Percentiles rank a stretch among this genome's conserved stretches.
Conservation (phyloP, 2,113 vertebrate genomes). For the Sterrhoptilus dennistouni region DNA sequence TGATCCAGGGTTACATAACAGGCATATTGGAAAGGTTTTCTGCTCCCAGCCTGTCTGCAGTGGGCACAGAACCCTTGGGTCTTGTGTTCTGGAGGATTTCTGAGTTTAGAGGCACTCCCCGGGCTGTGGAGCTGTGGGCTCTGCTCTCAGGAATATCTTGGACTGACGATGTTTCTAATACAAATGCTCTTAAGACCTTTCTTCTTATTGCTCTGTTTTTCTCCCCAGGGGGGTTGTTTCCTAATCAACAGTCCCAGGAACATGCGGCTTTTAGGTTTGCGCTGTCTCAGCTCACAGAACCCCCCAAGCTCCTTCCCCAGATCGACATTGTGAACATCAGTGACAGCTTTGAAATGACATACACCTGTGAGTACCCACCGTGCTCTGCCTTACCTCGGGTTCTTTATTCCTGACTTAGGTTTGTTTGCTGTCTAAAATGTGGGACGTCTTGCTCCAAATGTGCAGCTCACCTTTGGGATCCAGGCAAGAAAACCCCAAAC, state of each 20-base stretch:
- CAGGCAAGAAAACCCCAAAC: not conserved
- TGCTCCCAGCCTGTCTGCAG: not conserved
- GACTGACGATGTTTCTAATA: not conserved
- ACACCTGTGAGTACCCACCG: slow-evolving; percentile 89
- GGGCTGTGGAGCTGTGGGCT: not conserved
- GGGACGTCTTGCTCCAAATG: not conserved
- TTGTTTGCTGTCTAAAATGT: not conserved
- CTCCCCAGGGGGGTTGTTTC: slow-evolving; percentile 92
- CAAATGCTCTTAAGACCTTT: not conserved
- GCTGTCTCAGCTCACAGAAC: slow-evolving; percentile 94
- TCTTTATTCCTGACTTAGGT: not conserved
- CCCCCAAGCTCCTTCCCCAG: slow-evolving; percentile 97
- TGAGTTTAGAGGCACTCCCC: not conserved
- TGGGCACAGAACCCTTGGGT: rapidly evolving
- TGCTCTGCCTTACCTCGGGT: not conserved
- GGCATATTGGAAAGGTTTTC: not conserved
- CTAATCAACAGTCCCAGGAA: slow-evolving; percentile 93
- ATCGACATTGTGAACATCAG: slow-evolving; percentile 99
- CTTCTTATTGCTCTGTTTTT: slow-evolving; percentile 48
- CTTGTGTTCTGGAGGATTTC: rapidly evolving
- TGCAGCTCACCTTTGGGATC: not conserved
- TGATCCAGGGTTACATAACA: not conserved
- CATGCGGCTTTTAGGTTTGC: slow-evolving; percentile 99
- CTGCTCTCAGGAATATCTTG: not conserved
- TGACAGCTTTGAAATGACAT: slow-evolving; percentile 99